Evolutionary conservation across 2,113 vertebrate genomes (phyloP).

Genomic region (Pandion haliaetus): DNA sequence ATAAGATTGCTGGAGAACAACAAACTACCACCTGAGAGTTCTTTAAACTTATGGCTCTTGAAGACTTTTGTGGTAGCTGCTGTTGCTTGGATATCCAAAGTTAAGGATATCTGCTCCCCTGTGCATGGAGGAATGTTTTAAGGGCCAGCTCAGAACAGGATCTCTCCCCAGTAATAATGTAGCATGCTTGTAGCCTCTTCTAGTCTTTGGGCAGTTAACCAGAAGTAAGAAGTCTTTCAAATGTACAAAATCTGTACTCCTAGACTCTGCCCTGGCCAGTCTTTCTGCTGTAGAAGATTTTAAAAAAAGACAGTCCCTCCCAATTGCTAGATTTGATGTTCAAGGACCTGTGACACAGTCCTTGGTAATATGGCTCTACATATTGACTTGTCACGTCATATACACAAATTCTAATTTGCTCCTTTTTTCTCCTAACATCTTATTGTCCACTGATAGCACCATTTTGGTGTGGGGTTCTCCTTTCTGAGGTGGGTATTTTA

Average conservation of each 20-base stretch:
- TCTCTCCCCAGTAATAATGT: neutral
- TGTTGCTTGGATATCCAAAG: neutral
- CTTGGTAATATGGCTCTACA: neutral
- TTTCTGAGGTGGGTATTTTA: neutral
- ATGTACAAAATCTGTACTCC: neutral
- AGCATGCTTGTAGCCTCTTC: neutral
- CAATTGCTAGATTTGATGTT: neutral
- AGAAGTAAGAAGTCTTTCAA: neutral
- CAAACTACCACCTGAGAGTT: neutral
- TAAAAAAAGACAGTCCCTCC: neutral
- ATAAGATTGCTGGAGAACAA: neutral
- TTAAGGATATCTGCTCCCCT: neutral
- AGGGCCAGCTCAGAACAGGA: neutral
- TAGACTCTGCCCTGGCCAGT: neutral
- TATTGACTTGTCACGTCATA: neutral
- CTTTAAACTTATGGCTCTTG: neutral
- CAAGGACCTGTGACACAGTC: neutral
- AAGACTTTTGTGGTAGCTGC: neutral
- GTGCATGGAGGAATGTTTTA: neutral
- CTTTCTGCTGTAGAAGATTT: neutral
- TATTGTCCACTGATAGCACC: neutral
- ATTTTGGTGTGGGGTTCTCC: neutral
- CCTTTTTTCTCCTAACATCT: neutral
- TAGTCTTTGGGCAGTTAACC: neutral
- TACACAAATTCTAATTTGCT: neutral